Evolutionary conservation across 2,888 invertebrate genomes (phyloP).

Genomic region (Orchestes rusci): DNA sequence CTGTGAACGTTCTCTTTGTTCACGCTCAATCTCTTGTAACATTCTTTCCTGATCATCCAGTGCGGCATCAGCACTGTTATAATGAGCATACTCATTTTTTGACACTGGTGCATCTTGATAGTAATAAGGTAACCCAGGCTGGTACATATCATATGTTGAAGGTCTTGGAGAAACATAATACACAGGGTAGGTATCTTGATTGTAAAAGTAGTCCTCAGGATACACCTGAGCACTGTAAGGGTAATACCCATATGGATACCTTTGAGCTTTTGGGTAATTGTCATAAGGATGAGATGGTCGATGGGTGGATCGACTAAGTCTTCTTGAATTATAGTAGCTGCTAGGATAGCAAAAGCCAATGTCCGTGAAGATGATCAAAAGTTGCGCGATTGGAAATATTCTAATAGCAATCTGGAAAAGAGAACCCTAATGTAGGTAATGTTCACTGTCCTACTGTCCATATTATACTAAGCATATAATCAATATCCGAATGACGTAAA

Average conservation of each 20-base stretch:
- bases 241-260: slow-evolving; percentile 47
- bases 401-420: slow-evolving; percentile 38
- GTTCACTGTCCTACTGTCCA: too few relatives aligned
- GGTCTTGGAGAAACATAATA: slow-evolving; percentile 43
- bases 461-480: too few relatives aligned
- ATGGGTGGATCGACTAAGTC: slow-evolving; percentile 12
- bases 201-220: slow-evolving; percentile 49
- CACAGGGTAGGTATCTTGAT: slow-evolving; percentile 41
- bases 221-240: slow-evolving; percentile 47
- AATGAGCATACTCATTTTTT: slow-evolving; percentile 38
- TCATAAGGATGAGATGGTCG: slow-evolving; percentile 31
- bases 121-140: slow-evolving; percentile 45
- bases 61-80: slow-evolving; percentile 42
- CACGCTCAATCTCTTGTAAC: slow-evolving; percentile 54
- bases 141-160: slow-evolving; percentile 46
- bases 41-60: slow-evolving; percentile 54
- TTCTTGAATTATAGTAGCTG: slow-evolving; percentile 16
- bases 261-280: slow-evolving; percentile 37
- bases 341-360: slow-evolving; percentile 35
- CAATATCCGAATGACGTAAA: too few relatives aligned
- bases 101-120: slow-evolving; percentile 41
- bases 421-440: not conserved
- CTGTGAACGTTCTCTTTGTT: slow-evolving; percentile 49
- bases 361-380: slow-evolving; percentile 35
- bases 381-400: slow-evolving; percentile 35